Percentiles rank a stretch among this genome's conserved stretches.
phyloP scores from a whole-genome alignment of 1,140 invertebrate genomes.

The Xylocopa sonorina region DNA sequence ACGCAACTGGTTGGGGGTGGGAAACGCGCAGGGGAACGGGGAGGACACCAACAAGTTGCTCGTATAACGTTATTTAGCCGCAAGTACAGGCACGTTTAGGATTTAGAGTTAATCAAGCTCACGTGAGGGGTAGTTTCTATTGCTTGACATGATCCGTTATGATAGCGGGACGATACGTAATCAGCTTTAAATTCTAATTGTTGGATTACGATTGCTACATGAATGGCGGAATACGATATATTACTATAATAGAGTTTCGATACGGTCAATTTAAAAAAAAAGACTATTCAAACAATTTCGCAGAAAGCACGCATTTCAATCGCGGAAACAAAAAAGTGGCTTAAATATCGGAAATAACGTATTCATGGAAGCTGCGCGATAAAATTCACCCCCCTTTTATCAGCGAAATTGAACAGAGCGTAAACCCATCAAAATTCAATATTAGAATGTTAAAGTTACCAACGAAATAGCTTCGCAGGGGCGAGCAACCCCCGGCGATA shows the following conservation, averaged over 20 bases:
- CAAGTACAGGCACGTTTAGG: neutral
- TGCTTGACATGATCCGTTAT: neutral
- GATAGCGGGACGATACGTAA: neutral
- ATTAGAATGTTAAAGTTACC: neutral
- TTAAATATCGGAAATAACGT: constrained; percentile 5
- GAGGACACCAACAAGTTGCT: constrained; percentile 25
- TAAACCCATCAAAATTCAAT: constrained; percentile 12
- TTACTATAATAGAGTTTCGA: too few species aligned
- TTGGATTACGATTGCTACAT: too few species aligned
- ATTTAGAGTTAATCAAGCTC: constrained; percentile 20
- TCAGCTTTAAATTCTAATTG: neutral
- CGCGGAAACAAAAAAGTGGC: neutral
- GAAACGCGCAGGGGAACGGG: too few species aligned
- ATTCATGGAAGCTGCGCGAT: neutral
- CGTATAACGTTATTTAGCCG: constrained; percentile 27
- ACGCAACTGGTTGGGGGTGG: neutral
- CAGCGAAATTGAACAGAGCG: constrained; percentile 1
- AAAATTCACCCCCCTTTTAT: neutral
- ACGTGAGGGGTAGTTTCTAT: neutral
- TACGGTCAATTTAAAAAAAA: too few species aligned
- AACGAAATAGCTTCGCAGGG: constrained; percentile 10
- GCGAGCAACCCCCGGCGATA: neutral
- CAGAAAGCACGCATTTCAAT: neutral
- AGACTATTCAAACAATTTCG: too few species aligned
- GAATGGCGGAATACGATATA: too few species aligned